Evolutionary conservation across 2,797 vertebrate species (phyloP).

Genomic region (Leontopithecus rosalia): DNA sequence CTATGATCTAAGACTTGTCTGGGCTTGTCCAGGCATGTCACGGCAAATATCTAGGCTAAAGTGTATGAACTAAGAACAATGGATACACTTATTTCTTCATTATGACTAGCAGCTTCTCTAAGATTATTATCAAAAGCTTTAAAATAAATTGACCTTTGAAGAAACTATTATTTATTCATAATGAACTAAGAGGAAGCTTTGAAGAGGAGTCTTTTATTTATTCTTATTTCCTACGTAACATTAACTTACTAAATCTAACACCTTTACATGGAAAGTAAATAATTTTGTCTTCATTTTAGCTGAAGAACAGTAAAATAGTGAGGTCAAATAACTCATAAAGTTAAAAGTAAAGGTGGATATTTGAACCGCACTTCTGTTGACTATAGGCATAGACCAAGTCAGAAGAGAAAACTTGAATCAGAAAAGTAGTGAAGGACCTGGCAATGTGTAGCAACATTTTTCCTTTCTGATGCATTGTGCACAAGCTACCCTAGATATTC

Average conservation of each 20-base stretch:
- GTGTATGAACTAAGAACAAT: too few species aligned
- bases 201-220: too few species aligned
- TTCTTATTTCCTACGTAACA: not conserved
- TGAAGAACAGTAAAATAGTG: not conserved
- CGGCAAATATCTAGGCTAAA: too few species aligned
- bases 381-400: not conserved
- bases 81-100: too few species aligned
- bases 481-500: not conserved
- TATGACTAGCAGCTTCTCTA: too few species aligned
- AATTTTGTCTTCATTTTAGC: not conserved
- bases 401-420: not conserved
- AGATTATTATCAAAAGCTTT: too few species aligned
- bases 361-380: not conserved
- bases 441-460: not conserved
- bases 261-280: not conserved
- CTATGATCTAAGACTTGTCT: too few species aligned
- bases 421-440: not conserved
- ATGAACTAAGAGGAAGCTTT: too few species aligned
- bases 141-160: too few species aligned
- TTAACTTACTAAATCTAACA: not conserved
- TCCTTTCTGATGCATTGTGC: not conserved
- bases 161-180: too few species aligned
- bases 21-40: too few species aligned
- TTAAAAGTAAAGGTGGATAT: not conserved
- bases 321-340: not conserved